Base-by-base conservation (phyloP, 30 jellyfish, hydroid and myxozoan genomes). In the Haliclystus octoradiatus region DNA sequence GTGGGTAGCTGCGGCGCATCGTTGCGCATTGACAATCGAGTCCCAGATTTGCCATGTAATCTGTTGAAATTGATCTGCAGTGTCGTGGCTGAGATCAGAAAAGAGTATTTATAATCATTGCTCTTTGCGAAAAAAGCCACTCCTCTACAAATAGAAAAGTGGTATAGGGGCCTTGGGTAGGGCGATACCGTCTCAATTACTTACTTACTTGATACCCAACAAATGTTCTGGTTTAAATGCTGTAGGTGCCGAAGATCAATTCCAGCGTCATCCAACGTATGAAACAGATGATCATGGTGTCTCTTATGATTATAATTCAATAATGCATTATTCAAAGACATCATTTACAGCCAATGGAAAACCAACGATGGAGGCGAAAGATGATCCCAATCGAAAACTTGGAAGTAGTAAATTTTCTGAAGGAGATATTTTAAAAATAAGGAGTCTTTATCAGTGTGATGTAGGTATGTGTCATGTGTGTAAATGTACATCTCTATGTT, bases 291-390 rank as follows among this genome's bases (percentile, higher is more conserved):
- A 72, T 26, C 69, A 68, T 34, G 81, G 78, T 12, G 77, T 34
- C 22, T 77, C 81, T 1, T 78, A 78, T 28, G 92, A 78, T 31
- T 78, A 78, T 75, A 15, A 33, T 9, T 78, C 92, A 0, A 78
- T 78, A 33, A 78, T 78, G 92, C 92, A 78, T 24, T 78, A 78
- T 30, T 5, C 82, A 5, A 60, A 63, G 27, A 68, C 73, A 1
- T 28, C 82, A 7, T 78, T 64, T 61, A 33, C 92, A 24, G 69
- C 25, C 49, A 69, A 78, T 69, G 92, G 92, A 15, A 7, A 26
- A 47, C 52, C 61, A 26, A 78, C 92, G 28, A 68, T 78, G 60
- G 65, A 68, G 62, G 81, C 92, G 2, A 78, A 78, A 34, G 4
- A 69, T 34, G 82, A 78, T 63, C 82, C 82, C 27, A 34, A 68